phyloP scores from a whole-genome alignment of 2,888 invertebrate genomes.

The Papilio protenor region DNA sequence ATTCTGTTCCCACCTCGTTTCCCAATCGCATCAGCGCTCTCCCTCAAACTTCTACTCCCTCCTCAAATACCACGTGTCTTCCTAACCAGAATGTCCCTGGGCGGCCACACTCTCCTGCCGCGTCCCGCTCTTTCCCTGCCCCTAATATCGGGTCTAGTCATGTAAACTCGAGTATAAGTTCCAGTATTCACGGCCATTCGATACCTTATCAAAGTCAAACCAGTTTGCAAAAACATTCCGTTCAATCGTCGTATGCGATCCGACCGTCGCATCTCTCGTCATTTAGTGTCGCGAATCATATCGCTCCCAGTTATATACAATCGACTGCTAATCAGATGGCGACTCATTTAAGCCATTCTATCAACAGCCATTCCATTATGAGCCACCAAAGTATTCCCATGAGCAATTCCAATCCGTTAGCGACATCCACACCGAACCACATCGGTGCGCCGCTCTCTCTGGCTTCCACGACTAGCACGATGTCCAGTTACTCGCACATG shows the following conservation, averaged over 20 bases:
- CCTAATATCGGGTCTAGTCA: conserved; percentile 82
- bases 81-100: conserved; percentile 73
- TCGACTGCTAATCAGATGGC: conserved; percentile 73
- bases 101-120: conserved; percentile 69
- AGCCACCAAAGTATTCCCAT: conserved; percentile 67
- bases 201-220: conserved; percentile 77
- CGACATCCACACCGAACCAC: conserved; percentile 67
- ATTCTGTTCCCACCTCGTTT: conserved; percentile 73
- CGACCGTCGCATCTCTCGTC: conserved; percentile 76
- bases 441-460: conserved; percentile 63
- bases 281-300: conserved; percentile 73
- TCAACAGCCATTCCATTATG: conserved; percentile 73
- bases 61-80: conserved; percentile 73
- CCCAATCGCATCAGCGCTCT: conserved; percentile 67
- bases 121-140: conserved; percentile 72
- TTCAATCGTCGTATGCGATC: conserved; percentile 71
- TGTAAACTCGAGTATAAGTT: conserved; percentile 78
- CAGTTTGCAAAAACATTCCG: conserved; percentile 82
- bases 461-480: conserved; percentile 64
- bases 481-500: conserved; percentile 69
- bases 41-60: conserved; percentile 63
- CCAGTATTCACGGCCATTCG: conserved; percentile 77
- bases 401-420: conserved; percentile 61
- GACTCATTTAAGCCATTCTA: conserved; percentile 68
- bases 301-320: conserved; percentile 84